phyloP scores from a whole-genome alignment of 2,113 vertebrate genomes.

The Ammodramus savannarum region DNA sequence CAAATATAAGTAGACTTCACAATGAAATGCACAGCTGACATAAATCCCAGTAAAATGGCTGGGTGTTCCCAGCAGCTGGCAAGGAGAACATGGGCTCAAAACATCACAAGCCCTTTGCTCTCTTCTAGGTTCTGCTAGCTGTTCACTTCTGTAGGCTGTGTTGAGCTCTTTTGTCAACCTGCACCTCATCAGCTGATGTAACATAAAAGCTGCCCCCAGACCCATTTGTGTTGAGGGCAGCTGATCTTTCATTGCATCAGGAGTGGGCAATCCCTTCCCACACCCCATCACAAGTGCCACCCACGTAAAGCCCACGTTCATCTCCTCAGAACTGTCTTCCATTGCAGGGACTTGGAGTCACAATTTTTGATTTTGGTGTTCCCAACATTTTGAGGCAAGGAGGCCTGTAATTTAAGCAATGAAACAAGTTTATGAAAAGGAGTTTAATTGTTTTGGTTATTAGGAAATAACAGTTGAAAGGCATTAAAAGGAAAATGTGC shows the following conservation, averaged over 20 bases:
- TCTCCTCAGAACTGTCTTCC: not conserved
- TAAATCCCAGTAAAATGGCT: not conserved
- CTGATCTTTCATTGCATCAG: not conserved
- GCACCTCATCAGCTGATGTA: not conserved
- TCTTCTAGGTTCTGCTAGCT: not conserved
- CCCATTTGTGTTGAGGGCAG: not conserved
- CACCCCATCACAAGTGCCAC: accelerated
- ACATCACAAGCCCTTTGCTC: not conserved
- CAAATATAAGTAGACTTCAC: not conserved
- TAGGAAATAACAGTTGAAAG: not conserved
- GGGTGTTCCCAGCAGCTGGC: not conserved
- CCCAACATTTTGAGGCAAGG: not conserved
- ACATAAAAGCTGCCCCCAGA: not conserved
- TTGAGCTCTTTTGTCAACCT: not conserved
- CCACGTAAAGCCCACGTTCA: not conserved
- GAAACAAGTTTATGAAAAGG: not conserved
- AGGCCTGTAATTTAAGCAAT: not conserved
- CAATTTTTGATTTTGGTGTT: not conserved
- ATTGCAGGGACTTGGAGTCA: not conserved
- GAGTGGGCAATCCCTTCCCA: not conserved
- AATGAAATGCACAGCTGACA: not conserved
- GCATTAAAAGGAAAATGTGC: not conserved
- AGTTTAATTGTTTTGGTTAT: not conserved
- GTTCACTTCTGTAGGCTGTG: not conserved
- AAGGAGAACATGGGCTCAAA: not conserved